Base-by-base conservation (phyloP, 2,888 invertebrate genomes). In the Oscheius sp. region DNA sequence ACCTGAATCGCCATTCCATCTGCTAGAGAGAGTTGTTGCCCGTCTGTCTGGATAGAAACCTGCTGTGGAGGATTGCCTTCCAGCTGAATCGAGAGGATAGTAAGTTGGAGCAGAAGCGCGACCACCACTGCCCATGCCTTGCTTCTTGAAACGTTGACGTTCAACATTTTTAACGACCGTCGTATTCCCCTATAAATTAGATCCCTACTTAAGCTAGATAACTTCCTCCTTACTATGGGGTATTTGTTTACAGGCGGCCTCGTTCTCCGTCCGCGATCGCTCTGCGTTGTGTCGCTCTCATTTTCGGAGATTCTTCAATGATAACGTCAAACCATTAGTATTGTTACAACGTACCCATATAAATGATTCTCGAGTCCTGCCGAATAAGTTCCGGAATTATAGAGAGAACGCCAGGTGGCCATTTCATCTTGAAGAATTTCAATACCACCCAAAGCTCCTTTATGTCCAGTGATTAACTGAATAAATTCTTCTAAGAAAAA, bases 151-250 rank as follows among this genome's bases (percentile, higher is more conserved):
- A 17, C 82, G 61, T 57, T 81, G 81, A 17, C 80, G 64, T 58
- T 82, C 82, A 3, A 82, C 78, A 50, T 81, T 82, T 53, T 82
- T 82, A 10, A 69, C 76, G 3, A 82, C 79, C 3, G 79, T 76
- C 33, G 81, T 78, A 8, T 75, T 71, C 3, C 73, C 74, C 78
- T 81, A 46, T 53, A 76, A 72, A 63, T 46, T 4, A 48, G 20
- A 20, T 48, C 48, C 25, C 42, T 42, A 42, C 42, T 42, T n/a
- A n/a, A 17, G 33, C 17, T 65, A 70, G 25, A n/a, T 48, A 27
- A 8, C 27, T n/a, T 29, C 29, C 23, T 48, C n/a, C 33, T 34
- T 63, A 69, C 69, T 25, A 48, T 15, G 48, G 58, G 58, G 17
- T 69, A 58, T 57, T 67, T 67, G 45, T 52, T 33, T 50, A 45